Evolutionary conservation across 1,140 invertebrate genomes (phyloP), one percentile per base, ranked within the genome.

Genomic region (Pissodes strobi): DNA sequence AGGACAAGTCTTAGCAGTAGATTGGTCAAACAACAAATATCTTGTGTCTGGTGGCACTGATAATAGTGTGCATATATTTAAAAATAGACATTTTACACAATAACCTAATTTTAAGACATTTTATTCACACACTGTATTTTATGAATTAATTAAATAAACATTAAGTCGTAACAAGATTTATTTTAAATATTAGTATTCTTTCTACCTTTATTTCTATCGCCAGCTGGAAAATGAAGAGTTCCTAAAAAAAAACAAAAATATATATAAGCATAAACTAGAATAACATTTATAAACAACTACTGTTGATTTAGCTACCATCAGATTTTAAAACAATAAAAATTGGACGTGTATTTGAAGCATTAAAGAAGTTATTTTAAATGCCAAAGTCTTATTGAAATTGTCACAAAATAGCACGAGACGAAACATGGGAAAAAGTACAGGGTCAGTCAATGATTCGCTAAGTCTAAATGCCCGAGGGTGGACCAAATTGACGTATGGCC

Each of bases 21-120:
- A 97, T 80, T 99, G 97, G 97, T 90, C 92, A 2, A 88, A 94
- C 80, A 86, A 89, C 0, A 82, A 89, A 39, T 84, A 90, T 25
- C 89, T 99, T 52, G 82, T 97, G 30, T 98, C 94, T 56, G 97
- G 96, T 15, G 91, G 93, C 5, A 87, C 93, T 21, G 97, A 99
- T 79, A 97, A 96, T 77, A 91, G 93, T 22, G 82, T 98, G 15
- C 90, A 96, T 77, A 89, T 97, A 71, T 99, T 93, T 72, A 75
- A 73, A 89, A 90, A 79, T 82, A 88, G 64, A 58, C 57, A 72
- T 55, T 23, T 55, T 27, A n/a, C 12, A 4, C 12, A 39, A 39
- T 39, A 39, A 13, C 15, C 30, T 6, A 6, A 34, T 39, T 13
- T 39, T 39, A 13, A 39, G 38, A 4, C 4, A 39, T 23, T 46